These are phyloP conservation scores for Umimayanthus chanpuru DNA, from an alignment of 92 coral and sea anemone genomes.

Conservation along the genomic window DNA sequence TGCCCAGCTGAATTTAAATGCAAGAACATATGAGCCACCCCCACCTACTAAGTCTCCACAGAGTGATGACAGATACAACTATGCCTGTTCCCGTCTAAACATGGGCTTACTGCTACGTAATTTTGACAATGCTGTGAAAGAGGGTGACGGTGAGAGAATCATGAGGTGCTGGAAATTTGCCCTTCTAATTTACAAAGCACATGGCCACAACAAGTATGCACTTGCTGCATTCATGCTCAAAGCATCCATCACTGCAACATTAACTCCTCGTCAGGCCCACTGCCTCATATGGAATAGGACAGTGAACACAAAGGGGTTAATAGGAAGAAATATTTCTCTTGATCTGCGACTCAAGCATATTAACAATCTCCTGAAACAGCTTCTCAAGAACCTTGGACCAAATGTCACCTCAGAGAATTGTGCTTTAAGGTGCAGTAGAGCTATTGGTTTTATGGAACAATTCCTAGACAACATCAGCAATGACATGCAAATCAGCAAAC, in stretches of 20 bases:
- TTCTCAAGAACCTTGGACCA: slow-evolving; percentile 39
- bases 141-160: no score
- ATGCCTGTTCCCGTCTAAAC: no score
- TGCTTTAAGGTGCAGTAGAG: slow-evolving; percentile 39
- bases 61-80: slow-evolving; percentile 58
- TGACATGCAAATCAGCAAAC: no score
- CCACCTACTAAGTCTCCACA: not conserved
- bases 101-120: no score
- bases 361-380: slow-evolving; percentile 26
- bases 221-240: no score
- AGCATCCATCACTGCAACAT: no score
- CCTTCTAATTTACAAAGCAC: no score
- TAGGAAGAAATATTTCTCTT: slow-evolving; percentile 56
- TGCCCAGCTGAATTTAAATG: not conserved
- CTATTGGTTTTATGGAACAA: not conserved
- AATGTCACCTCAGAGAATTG: slow-evolving; percentile 10
- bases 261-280: no score
- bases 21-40: not conserved
- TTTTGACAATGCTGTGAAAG: no score
- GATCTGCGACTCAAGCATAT: slow-evolving; percentile 54
- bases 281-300: slow-evolving; percentile 73
- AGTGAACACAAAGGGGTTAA: slow-evolving; percentile 55
- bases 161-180: no score
- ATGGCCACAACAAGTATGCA: no score
- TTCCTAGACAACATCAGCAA: no score